These are phyloP conservation scores for Leptestheria dahalacensis DNA, from an alignment of 1,140 invertebrate genomes.

Conservation along the genomic window DNA sequence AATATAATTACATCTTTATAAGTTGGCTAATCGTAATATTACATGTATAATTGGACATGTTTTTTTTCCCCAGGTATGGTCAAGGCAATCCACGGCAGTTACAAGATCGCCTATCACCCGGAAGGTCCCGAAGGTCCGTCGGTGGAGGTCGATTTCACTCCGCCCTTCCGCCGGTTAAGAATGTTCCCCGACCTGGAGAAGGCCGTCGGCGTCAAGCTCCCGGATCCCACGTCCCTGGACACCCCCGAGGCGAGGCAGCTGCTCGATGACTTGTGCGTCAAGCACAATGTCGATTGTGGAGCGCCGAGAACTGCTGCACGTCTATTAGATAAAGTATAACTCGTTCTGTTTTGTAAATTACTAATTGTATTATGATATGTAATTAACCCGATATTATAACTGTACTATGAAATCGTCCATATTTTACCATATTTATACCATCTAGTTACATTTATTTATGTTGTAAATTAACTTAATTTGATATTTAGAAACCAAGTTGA, in stretches of 20 bases:
- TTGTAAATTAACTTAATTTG: neutral
- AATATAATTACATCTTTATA: no score
- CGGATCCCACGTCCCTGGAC: constrained; percentile 47
- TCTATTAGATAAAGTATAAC: constrained; percentile 74
- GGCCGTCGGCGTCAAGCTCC: constrained; percentile 65
- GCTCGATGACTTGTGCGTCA: constrained; percentile 65
- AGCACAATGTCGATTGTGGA: constrained; percentile 82
- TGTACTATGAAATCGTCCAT: no score
- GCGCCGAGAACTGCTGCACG: constrained; percentile 79
- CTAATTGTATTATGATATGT: no score
- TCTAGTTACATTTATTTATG: no score
- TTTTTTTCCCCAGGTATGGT: constrained; percentile 44
- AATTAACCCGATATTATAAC: no score
- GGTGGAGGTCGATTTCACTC: constrained; percentile 89
- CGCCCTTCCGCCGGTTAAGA: constrained; percentile 79
- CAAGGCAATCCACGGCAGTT: constrained; percentile 45
- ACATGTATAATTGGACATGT: no score
- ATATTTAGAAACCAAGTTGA: no score
- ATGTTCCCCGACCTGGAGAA: constrained; percentile 88
- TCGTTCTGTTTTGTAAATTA: no score
- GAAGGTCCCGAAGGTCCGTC: constrained; percentile 62
- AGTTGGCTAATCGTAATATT: no score
- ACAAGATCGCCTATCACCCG: constrained; percentile 79
- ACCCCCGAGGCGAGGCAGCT: constrained; percentile 49
- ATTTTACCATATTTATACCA: no score